Percentiles rank a stretch among this genome's conserved stretches.
These are phyloP conservation scores for Trinorchestia longiramus DNA, from an alignment of 1,140 invertebrate species.

Conservation along the genomic window DNA sequence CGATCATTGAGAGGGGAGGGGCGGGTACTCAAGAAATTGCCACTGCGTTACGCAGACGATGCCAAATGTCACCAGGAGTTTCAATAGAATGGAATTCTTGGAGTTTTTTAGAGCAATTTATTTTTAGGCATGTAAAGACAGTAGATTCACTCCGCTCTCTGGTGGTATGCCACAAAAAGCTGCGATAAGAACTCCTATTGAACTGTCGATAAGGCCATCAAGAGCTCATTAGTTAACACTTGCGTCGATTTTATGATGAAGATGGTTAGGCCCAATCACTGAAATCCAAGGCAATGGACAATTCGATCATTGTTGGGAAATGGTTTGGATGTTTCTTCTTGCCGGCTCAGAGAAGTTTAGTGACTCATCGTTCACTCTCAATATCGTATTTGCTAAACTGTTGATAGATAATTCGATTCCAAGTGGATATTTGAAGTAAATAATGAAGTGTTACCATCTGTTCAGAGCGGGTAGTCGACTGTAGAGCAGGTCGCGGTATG, in stretches of 20 bases:
- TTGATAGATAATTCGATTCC: background rate
- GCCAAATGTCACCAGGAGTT: conserved; percentile 32
- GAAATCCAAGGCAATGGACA: background rate
- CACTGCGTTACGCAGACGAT: conserved; percentile 47
- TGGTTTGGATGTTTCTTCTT: background rate
- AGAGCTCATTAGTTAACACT: conserved; percentile 12
- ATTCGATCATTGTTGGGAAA: background rate
- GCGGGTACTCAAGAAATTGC: conserved; percentile 34
- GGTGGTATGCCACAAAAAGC: conserved; percentile 41
- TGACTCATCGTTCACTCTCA: background rate
- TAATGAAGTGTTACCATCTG: background rate
- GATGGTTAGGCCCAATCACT: background rate
- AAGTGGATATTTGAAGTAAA: background rate
- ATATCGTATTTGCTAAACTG: background rate
- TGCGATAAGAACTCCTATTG: conserved; percentile 26
- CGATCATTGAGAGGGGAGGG: conserved; percentile 16
- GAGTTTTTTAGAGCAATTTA: conserved; percentile 9
- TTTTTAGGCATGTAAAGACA: conserved; percentile 36
- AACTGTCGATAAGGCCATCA: conserved; percentile 32
- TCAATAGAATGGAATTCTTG: conserved; percentile 27
- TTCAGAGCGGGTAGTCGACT: background rate
- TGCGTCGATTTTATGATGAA: conserved; percentile 17
- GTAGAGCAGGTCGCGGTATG: background rate
- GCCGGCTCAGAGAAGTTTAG: background rate
- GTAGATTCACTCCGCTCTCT: conserved; percentile 37